A percentile compares a stretch with the other conserved stretches of the same genome.
These are phyloP conservation scores for Spea multiplicata DNA, from an alignment of 2,113 vertebrate genomes.

Conservation along the genomic window DNA sequence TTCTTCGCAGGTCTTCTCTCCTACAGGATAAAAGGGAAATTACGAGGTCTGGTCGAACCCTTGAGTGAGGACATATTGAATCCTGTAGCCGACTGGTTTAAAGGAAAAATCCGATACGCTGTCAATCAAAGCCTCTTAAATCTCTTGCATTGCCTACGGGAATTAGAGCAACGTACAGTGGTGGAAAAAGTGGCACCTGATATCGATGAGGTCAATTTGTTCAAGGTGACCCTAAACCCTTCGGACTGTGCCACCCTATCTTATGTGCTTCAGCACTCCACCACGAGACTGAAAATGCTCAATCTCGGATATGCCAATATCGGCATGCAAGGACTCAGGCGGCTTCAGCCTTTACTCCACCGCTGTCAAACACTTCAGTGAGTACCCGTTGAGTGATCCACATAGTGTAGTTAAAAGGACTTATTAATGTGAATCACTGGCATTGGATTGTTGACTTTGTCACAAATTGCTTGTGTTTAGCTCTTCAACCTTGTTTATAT, in stretches of 20 bases:
- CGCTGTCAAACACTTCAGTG: constrained; percentile 64
- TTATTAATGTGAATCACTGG: too few relatives aligned
- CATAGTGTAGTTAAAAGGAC: too few relatives aligned
- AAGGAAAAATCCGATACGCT: constrained; percentile 51
- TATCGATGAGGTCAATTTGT: constrained; percentile 61
- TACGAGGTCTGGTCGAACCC: constrained; percentile 52
- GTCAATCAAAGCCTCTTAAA: constrained; percentile 57
- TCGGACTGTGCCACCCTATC: constrained; percentile 64
- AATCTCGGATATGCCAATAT: constrained; percentile 68
- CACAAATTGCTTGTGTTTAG: too few relatives aligned
- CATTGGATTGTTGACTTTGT: too few relatives aligned
- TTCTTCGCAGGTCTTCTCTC: constrained; percentile 64
- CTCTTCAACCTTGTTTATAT: too few relatives aligned
- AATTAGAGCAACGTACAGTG: constrained; percentile 54
- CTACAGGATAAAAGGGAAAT: constrained; percentile 51
- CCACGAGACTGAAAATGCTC: constrained; percentile 55
- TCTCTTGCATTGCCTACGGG: constrained; percentile 63
- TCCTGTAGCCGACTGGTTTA: constrained; percentile 57
- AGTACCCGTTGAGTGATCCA: constrained; percentile 43
- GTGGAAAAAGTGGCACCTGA: constrained; percentile 54
- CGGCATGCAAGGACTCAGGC: constrained; percentile 58
- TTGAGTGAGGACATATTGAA: constrained; percentile 35
- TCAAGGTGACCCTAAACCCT: constrained; percentile 63
- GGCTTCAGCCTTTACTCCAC: constrained; percentile 58
- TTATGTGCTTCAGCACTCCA: constrained; percentile 62